phyloP scores from a whole-genome alignment of 2,797 vertebrate genomes.

The Merluccius polli region DNA sequence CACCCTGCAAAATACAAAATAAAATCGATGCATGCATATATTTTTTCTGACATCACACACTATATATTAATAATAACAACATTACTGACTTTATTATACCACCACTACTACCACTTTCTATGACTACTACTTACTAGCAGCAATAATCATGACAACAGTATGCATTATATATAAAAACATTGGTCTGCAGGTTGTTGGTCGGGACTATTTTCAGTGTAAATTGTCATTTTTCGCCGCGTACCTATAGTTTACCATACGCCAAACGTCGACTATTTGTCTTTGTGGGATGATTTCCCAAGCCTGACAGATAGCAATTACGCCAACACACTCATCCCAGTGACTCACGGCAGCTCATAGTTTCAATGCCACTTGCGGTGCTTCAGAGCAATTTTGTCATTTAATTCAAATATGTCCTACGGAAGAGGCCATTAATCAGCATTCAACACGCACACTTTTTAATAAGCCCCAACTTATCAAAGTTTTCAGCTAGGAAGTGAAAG shows the following conservation, averaged over 20 bases:
- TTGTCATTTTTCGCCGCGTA: no score
- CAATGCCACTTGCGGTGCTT: background rate
- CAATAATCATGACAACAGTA: no score
- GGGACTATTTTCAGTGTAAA: no score
- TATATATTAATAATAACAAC: background rate
- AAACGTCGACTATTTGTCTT: no score
- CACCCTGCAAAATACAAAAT: slow-evolving; percentile 70
- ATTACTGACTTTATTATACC: no score
- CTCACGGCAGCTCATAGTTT: background rate
- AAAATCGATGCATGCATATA: background rate
- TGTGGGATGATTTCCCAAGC: no score
- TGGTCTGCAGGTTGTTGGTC: no score
- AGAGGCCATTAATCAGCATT: background rate
- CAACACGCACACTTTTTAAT: background rate
- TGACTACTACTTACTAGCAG: no score
- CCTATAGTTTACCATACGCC: no score
- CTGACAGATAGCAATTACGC: background rate
- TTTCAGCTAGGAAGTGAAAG: no score
- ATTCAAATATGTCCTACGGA: background rate
- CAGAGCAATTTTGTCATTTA: background rate
- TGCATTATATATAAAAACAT: no score
- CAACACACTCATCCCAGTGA: background rate
- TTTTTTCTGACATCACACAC: background rate
- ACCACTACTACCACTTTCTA: no score
- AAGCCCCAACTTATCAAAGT: background rate